Percentiles rank a stretch among this genome's conserved stretches.
Evolutionary conservation across 2,888 invertebrate species (phyloP).

Genomic region (Himalopsyche tibetana): DNA sequence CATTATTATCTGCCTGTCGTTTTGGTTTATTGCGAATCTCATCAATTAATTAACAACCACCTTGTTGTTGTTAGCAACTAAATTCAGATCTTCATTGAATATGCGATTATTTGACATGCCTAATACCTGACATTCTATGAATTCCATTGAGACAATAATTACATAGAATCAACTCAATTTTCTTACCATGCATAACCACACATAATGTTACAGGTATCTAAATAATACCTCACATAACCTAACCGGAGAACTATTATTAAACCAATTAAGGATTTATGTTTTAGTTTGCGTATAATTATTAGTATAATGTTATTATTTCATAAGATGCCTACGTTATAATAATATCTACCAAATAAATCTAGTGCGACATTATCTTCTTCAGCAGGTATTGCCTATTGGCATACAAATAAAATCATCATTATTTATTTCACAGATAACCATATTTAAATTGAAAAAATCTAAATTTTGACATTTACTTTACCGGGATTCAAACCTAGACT

Average conservation of each 20-base stretch:
- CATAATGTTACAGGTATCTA: not conserved
- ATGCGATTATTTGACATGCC: slow-evolving; percentile 5
- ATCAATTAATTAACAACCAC: slow-evolving; percentile 13
- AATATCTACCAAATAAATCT: too few species aligned
- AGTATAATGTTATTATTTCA: not conserved
- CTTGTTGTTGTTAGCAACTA: not conserved
- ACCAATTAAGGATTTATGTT: not conserved
- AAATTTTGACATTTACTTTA: too few species aligned
- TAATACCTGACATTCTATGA: slow-evolving; percentile 13
- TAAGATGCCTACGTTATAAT: not conserved
- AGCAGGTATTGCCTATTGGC: too few species aligned
- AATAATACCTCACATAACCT: not conserved
- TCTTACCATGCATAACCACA: slow-evolving; percentile 2
- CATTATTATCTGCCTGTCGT: too few species aligned
- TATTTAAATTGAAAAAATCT: too few species aligned
- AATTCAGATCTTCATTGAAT: slow-evolving; percentile 17
- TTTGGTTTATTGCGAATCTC: not conserved
- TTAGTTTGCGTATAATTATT: not conserved
- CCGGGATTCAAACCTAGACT: too few species aligned
- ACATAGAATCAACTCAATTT: slow-evolving; percentile 8
- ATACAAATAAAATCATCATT: too few species aligned
- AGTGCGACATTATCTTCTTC: too few species aligned
- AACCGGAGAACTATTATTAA: slow-evolving; percentile 5
- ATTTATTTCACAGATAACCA: too few species aligned
- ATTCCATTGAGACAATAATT: slow-evolving; percentile 35